Base-by-base conservation (phyloP, 2,797 vertebrate species). In the Danio aesculapii region DNA sequence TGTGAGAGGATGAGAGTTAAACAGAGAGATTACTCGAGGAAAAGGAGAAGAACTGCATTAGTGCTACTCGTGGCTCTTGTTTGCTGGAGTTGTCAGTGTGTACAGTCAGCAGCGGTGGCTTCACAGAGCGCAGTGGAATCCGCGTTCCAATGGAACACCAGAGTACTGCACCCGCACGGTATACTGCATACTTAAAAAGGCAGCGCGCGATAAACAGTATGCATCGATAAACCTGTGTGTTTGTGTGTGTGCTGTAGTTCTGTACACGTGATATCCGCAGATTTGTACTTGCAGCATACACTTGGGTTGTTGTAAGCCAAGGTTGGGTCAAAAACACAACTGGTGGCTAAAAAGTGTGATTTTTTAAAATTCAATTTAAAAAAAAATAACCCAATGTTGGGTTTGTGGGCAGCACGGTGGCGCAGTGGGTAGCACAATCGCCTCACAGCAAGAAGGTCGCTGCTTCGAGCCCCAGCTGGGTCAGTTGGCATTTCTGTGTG, bases 21-120 rank as follows among this genome's bases (percentile, higher is more conserved):
- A 47, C 4, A 67, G 1, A 17, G 43, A 21, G 13, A 47, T 59
- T 59, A 73, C 43, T 47, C 55, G 8, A 46, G 61, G 30, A 30
- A 30, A 30, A 30, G 3, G 30, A 30, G 30, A 30, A 30, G 30
- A 30, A 30, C 30, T 30, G 30, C 30, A 30, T 30, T 30, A 30
- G 62, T 46, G 64, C 82, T 89, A 84, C 83, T 74, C 90, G 88
- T 90, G 90, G 88, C 89, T 88, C 90, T 30, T 30, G 30, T 30
- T 30, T 30, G 30, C 30, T 30, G 94, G 44, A 19, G 92, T 93
- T 93, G 93, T 94, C 93, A 90, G 92, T 91, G 93, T 94, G 92
- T 92, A 86, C 82, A 94, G 89, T 94, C 88, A 88, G 85, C 82
- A 86, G 86, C 86, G 81, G 69, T 71, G 43, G 69, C 84, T 77